These are phyloP conservation scores for Bufotes viridis DNA, from an alignment of 2,797 vertebrate genomes.

Conservation along the genomic window DNA sequence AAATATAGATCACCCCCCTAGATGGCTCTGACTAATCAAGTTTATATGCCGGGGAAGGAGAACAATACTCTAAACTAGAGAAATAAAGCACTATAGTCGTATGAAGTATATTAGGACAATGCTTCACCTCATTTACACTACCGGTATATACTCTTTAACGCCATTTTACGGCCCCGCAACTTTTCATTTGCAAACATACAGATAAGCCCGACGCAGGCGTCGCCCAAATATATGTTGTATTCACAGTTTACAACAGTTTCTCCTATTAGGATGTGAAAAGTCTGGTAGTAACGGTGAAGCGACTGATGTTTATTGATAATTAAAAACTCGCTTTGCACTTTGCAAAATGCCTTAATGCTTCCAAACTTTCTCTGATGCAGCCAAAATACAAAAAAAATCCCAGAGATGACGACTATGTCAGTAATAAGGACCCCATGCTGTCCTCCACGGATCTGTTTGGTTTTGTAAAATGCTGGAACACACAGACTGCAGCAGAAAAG, in stretches of 20 bases:
- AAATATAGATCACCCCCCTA: too few species aligned
- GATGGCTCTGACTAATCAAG: too few species aligned
- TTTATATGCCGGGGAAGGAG: too few species aligned
- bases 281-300: neutral
- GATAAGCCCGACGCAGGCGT: neutral
- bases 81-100: neutral
- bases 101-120: neutral
- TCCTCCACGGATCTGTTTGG: conserved; percentile 19
- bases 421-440: conserved; percentile 1
- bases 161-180: neutral
- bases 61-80: too few species aligned
- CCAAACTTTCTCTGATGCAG: neutral
- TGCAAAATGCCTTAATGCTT: neutral
- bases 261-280: conserved; percentile 9
- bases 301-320: conserved; percentile 5
- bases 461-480: conserved; percentile 42
- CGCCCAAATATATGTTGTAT: neutral
- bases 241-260: conserved; percentile 24
- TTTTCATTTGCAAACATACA: neutral
- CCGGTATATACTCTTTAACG: neutral
- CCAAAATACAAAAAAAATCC: neutral
- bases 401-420: neutral
- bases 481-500: conserved; percentile 38
- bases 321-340: neutral
- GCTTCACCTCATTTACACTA: neutral